These are phyloP conservation scores for Alexandromys fortis DNA, from an alignment of 2,113 vertebrate genomes.

Conservation along the genomic window DNA sequence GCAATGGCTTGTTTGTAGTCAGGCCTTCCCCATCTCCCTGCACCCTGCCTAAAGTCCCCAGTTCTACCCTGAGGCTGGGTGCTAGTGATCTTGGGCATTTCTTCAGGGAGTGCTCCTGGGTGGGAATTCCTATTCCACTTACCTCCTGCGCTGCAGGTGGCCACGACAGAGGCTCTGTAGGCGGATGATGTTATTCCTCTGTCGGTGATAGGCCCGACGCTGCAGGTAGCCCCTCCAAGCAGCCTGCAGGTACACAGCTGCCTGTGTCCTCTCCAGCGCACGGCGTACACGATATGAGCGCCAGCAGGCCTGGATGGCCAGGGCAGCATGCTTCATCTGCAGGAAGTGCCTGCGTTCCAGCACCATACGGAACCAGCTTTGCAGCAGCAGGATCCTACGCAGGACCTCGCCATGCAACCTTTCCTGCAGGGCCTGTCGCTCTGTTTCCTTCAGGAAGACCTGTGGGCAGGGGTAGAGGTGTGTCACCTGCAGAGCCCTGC, in stretches of 20 bases:
- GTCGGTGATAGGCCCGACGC: constrained; percentile 80
- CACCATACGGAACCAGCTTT: constrained; percentile 93
- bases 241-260: constrained; percentile 89
- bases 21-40: neutral
- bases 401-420: constrained; percentile 96
- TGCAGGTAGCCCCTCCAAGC: constrained; percentile 89
- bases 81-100: neutral
- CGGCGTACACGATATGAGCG: constrained; percentile 82
- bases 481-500: neutral
- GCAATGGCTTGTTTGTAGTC: neutral
- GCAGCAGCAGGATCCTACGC: constrained; percentile 94
- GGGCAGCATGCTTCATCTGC: constrained; percentile 86
- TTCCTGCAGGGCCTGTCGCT: constrained; percentile 94
- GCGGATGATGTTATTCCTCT: constrained; percentile 82
- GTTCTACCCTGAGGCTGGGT: neutral
- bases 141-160: constrained; percentile 92
- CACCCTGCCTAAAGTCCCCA: neutral
- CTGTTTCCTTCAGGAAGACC: constrained; percentile 97
- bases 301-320: constrained; percentile 92
- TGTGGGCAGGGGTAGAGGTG: constrained; percentile 66
- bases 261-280: constrained; percentile 77
- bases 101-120: neutral
- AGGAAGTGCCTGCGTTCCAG: constrained; percentile 92
- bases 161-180: constrained; percentile 93
- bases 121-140: neutral